These are phyloP conservation scores for Poeciliopsis infans DNA, from an alignment of 2,797 vertebrate species.

Conservation along the genomic window DNA sequence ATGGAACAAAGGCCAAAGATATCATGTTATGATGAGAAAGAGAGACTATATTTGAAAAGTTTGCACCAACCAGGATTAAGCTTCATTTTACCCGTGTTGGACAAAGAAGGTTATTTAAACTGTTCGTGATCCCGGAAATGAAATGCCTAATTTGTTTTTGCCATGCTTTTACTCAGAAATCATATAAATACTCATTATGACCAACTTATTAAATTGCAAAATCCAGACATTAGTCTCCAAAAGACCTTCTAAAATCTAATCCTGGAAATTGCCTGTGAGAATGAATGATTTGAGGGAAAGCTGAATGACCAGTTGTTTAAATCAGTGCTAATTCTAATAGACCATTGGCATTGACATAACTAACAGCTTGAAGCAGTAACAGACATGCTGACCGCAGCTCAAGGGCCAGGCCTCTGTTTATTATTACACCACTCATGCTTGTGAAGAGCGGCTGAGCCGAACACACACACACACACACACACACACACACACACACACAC, in stretches of 20 bases:
- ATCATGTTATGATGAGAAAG: not conserved
- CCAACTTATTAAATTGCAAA: constrained; percentile 2
- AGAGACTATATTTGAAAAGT: not conserved
- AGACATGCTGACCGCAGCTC: constrained; percentile 52
- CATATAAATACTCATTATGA: not conserved
- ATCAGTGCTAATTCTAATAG: constrained; percentile 45
- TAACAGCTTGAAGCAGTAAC: constrained; percentile 62
- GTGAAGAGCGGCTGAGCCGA: constrained; percentile 32
- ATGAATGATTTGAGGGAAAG: constrained; percentile 30
- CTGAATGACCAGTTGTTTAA: constrained; percentile 49
- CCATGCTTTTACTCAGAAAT: not conserved
- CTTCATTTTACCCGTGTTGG: not conserved
- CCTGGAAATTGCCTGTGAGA: constrained; percentile 31
- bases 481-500: too few relatives aligned
- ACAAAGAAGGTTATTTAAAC: not conserved
- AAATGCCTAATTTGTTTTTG: not conserved
- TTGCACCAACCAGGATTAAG: not conserved
- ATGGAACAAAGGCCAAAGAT: not conserved
- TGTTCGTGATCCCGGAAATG: not conserved
- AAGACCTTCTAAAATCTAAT: constrained; percentile 21
- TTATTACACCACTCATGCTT: constrained; percentile 61
- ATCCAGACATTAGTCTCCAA: constrained; percentile 3
- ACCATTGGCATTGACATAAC: constrained; percentile 51
- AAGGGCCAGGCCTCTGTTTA: constrained; percentile 49
- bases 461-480: constrained; percentile 18